Evolutionary conservation across 2,888 invertebrate genomes (phyloP).

Genomic region (Empis stercorea): DNA sequence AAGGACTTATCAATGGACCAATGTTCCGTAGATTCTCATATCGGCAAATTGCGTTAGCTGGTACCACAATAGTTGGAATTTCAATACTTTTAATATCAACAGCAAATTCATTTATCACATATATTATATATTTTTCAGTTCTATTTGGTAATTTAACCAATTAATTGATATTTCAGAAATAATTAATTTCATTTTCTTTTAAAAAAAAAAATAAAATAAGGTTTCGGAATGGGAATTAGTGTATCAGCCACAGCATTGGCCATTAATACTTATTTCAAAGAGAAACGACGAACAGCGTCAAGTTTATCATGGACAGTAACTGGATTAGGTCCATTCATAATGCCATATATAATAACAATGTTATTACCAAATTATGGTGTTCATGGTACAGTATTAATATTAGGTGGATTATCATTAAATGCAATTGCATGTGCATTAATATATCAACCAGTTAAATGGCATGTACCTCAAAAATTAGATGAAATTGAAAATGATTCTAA

Average conservation of each 20-base stretch:
- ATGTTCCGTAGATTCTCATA: slow-evolving; percentile 48
- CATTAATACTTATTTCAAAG: slow-evolving; percentile 53
- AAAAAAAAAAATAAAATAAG: no score
- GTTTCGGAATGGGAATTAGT: slow-evolving; percentile 42
- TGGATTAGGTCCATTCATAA: slow-evolving; percentile 51
- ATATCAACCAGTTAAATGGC: slow-evolving; percentile 58
- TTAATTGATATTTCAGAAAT: background rate
- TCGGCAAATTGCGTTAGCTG: slow-evolving; percentile 47
- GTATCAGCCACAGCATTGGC: slow-evolving; percentile 51
- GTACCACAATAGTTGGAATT: slow-evolving; percentile 41
- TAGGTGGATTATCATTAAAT: slow-evolving; percentile 49
- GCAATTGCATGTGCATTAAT: slow-evolving; percentile 47
- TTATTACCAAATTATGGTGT: slow-evolving; percentile 45
- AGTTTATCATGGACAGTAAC: slow-evolving; percentile 53
- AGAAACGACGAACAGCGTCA: slow-evolving; percentile 48
- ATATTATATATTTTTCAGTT: slow-evolving; percentile 47
- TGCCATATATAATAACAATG: slow-evolving; percentile 50
- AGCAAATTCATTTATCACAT: slow-evolving; percentile 44
- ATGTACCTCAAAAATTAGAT: slow-evolving; percentile 40
- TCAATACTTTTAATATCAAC: slow-evolving; percentile 44
- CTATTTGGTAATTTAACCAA: slow-evolving; percentile 43
- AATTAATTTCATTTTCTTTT: background rate
- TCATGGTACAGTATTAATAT: slow-evolving; percentile 47
- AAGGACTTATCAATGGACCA: slow-evolving; percentile 53
- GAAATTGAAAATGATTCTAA: slow-evolving; percentile 36